Conservation (phyloP, 2,888 invertebrate genomes). For the Idaea straminata region DNA sequence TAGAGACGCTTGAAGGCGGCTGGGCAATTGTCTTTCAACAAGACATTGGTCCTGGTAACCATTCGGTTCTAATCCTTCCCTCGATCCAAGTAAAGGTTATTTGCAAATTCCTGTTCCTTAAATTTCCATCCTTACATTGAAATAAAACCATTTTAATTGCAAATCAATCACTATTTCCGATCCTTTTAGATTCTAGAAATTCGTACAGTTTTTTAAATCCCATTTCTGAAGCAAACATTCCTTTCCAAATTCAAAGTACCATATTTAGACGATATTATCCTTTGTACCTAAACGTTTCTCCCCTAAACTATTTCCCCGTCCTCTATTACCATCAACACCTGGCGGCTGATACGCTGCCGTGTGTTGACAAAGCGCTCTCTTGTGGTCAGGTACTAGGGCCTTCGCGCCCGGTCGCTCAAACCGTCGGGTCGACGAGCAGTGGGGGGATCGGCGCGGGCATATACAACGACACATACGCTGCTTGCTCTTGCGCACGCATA, state of each 20-base stretch:
- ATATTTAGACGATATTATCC: constrained; percentile 5
- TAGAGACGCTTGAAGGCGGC: constrained; percentile 56
- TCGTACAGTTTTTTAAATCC: not conserved
- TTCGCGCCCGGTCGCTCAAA: constrained; percentile 74
- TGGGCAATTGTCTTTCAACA: constrained; percentile 78
- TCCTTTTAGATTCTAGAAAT: not conserved
- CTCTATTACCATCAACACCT: constrained; percentile 38
- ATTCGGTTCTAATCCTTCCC: constrained; percentile 26
- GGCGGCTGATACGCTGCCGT: constrained; percentile 45
- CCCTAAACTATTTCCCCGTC: constrained; percentile 5
- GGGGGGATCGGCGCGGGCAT: constrained; percentile 75
- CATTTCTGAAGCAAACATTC: not conserved
- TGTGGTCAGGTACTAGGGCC: constrained; percentile 77
- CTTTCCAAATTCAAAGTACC: not conserved
- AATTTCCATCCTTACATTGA: not conserved
- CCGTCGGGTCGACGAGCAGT: constrained; percentile 68
- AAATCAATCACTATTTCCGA: not conserved
- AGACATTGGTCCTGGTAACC: constrained; percentile 73
- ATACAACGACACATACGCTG: constrained; percentile 60
- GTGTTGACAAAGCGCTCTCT: constrained; percentile 59
- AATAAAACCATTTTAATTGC: not conserved
- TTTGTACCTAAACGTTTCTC: constrained; percentile 6
- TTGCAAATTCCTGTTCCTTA: not conserved
- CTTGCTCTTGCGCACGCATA: constrained; percentile 67
- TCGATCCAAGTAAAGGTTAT: constrained; percentile 7